A percentile compares a stretch with the other conserved stretches of the same genome.
Conservation (phyloP, 2,113 vertebrate genomes). For the Setophaga petechia region DNA sequence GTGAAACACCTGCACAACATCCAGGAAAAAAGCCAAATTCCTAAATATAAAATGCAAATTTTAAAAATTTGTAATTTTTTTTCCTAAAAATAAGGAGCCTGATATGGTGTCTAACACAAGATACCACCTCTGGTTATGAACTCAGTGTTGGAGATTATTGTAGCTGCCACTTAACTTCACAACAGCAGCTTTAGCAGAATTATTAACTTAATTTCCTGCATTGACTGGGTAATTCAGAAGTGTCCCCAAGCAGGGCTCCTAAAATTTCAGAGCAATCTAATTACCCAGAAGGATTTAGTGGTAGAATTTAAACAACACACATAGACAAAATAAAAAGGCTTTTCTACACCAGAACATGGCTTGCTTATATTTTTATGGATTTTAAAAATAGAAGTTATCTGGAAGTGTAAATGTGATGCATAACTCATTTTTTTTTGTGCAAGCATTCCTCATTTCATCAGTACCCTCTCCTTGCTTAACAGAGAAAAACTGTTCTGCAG, state of each 20-base stretch:
- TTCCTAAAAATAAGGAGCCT: not conserved
- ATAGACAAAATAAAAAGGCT: not conserved
- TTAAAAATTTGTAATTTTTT: no score
- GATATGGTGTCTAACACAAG: not conserved
- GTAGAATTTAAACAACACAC: not conserved
- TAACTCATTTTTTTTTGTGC: not conserved
- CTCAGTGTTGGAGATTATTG: fast-evolving
- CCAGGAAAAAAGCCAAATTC: not conserved
- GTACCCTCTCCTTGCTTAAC: not conserved
- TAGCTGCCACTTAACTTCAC: not conserved
- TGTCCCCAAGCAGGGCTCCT: not conserved
- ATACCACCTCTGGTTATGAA: not conserved
- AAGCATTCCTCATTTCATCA: not conserved
- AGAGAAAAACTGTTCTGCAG: not conserved
- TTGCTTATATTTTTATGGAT: not conserved
- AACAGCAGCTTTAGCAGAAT: not conserved
- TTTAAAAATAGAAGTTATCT: not conserved
- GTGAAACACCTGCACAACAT: not conserved
- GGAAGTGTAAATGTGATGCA: not conserved
- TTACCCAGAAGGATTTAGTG: not conserved
- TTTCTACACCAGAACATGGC: not conserved
- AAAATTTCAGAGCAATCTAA: not conserved
- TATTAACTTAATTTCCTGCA: not conserved
- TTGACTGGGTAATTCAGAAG: not conserved
- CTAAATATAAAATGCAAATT: not conserved